Evolutionary conservation across 2,888 invertebrate species (phyloP).

Genomic region (Diplolepis rosae): DNA sequence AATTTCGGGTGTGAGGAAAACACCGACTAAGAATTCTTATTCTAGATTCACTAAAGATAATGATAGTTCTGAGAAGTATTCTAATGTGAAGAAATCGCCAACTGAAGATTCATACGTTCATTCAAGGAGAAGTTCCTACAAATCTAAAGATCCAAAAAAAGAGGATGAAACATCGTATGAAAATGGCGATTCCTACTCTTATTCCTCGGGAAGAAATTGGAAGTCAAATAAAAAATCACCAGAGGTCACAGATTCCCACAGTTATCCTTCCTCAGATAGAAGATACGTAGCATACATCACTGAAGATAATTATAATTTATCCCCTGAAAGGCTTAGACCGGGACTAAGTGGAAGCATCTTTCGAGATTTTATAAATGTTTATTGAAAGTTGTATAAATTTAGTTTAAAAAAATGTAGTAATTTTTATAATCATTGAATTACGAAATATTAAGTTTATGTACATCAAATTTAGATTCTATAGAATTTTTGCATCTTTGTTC

Average conservation of each 20-base stretch:
- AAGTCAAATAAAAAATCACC: slow-evolving; percentile 48
- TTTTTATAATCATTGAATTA: no score
- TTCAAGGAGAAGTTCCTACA: slow-evolving; percentile 46
- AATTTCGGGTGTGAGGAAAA: neutral
- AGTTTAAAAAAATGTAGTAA: no score
- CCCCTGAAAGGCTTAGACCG: neutral
- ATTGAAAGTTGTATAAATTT: neutral
- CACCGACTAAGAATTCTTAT: neutral
- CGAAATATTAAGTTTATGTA: no score
- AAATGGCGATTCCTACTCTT: slow-evolving; percentile 49
- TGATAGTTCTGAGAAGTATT: neutral
- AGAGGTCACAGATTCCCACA: slow-evolving; percentile 37
- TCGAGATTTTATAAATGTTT: neutral
- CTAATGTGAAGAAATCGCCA: neutral
- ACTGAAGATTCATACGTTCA: slow-evolving; percentile 10
- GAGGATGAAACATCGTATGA: slow-evolving; percentile 42
- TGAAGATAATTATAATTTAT: slow-evolving; percentile 7
- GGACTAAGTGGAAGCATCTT: neutral
- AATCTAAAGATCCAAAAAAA: slow-evolving; percentile 47
- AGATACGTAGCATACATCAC: neutral
- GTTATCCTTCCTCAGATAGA: slow-evolving; percentile 33
- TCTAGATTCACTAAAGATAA: slow-evolving; percentile 6
- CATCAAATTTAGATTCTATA: no score
- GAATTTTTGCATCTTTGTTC: no score
- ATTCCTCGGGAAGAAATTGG: slow-evolving; percentile 45